phyloP scores from a whole-genome alignment of 2,113 vertebrate genomes.

The Chrysemys picta region DNA sequence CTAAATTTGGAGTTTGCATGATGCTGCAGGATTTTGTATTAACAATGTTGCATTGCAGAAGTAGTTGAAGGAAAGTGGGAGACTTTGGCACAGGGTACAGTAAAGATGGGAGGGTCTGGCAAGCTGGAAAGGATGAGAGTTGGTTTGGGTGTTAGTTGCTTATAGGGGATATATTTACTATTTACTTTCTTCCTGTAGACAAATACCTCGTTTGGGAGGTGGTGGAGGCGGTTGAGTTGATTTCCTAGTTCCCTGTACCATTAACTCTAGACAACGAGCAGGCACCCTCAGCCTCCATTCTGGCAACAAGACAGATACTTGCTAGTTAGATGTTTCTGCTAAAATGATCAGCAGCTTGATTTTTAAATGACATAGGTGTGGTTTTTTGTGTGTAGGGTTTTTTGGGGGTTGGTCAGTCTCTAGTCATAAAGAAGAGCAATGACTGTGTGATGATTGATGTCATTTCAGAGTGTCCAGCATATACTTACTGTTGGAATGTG shows the following conservation, averaged over 20 bases:
- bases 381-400: too few species aligned
- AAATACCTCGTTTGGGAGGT: neutral
- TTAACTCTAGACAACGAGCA: neutral
- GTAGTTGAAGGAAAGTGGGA: rapidly evolving
- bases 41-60: neutral
- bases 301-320: neutral
- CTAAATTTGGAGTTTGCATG: neutral
- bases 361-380: neutral
- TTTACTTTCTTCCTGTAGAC: neutral
- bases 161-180: neutral
- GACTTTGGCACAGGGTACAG: neutral
- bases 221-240: neutral
- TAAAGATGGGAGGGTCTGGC: neutral
- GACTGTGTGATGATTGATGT: neutral
- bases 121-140: neutral
- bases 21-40: neutral
- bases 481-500: neutral
- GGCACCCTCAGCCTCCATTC: neutral
- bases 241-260: neutral
- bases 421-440: rapidly evolving
- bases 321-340: neutral
- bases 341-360: neutral
- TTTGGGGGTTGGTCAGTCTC: neutral
- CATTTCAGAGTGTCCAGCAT: rapidly evolving
- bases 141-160: neutral